Percentiles rank a stretch among this genome's conserved stretches.
These are phyloP conservation scores for Albula glossodonta DNA, from an alignment of 2,113 vertebrate genomes.

Conservation along the genomic window DNA sequence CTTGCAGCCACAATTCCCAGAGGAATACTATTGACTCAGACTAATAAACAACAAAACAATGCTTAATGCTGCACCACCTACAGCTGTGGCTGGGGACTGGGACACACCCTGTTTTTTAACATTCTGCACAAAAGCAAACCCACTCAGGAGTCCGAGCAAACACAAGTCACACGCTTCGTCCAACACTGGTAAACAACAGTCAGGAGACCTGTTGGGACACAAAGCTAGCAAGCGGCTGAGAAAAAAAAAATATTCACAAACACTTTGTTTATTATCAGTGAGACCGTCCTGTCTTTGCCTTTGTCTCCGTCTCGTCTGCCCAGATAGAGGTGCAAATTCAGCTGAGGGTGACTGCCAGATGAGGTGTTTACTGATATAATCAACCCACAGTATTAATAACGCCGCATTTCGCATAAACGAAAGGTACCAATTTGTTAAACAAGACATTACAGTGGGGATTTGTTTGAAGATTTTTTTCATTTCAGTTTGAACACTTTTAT, in stretches of 20 bases:
- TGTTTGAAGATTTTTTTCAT: slow-evolving; percentile 28
- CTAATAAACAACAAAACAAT: slow-evolving; percentile 53
- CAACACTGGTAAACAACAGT: slow-evolving; percentile 58
- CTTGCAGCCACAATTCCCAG: slow-evolving; percentile 47
- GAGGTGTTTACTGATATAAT: not conserved
- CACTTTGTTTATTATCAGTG: not conserved
- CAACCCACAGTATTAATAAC: slow-evolving; percentile 24
- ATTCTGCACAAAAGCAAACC: slow-evolving; percentile 64
- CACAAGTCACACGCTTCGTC: slow-evolving; percentile 59
- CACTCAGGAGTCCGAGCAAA: slow-evolving; percentile 61
- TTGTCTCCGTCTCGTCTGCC: not conserved
- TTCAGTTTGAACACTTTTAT: not conserved
- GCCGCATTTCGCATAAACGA: not conserved
- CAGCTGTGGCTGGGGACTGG: slow-evolving; percentile 54
- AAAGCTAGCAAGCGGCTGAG: slow-evolving; percentile 46
- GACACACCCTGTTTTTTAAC: slow-evolving; percentile 58
- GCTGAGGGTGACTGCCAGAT: not conserved
- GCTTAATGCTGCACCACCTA: slow-evolving; percentile 56
- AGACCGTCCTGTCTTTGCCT: not conserved
- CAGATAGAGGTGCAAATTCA: not conserved
- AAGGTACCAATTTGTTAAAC: too few relatives aligned
- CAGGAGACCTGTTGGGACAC: slow-evolving; percentile 57
- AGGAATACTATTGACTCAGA: slow-evolving; percentile 47
- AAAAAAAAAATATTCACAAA: not conserved
- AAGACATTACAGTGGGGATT: too few relatives aligned